A percentile compares a stretch with the other conserved stretches of the same genome.
phyloP scores from a whole-genome alignment of 2,797 vertebrate species.

The Tapera naevia region DNA sequence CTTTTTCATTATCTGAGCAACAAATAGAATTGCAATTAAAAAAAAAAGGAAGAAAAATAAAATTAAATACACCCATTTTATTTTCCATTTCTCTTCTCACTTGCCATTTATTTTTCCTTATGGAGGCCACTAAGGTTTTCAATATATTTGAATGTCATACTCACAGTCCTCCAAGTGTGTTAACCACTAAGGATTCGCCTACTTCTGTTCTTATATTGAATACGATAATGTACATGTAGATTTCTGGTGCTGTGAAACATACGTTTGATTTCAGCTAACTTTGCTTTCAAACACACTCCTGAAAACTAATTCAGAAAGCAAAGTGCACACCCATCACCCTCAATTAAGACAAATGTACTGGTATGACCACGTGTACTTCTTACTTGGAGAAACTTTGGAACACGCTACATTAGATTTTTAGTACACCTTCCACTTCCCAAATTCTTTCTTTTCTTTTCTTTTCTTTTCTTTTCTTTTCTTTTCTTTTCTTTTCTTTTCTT shows the following conservation, averaged over 20 bases:
- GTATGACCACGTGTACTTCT: not conserved
- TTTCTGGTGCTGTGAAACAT: not conserved
- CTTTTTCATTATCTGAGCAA: conserved; percentile 6
- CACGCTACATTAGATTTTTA: not conserved
- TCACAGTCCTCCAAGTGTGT: not conserved
- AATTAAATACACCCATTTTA: conserved; percentile 23
- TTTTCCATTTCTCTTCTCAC: conserved; percentile 18
- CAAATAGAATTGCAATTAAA: conserved; percentile 23
- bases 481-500: not conserved
- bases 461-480: not conserved
- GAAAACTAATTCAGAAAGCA: not conserved
- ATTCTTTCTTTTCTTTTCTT: not conserved
- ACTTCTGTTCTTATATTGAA: not conserved
- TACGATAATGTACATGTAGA: not conserved
- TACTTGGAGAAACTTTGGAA: not conserved
- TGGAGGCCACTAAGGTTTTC: not conserved
- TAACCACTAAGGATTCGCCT: conserved; percentile 1
- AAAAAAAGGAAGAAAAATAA: not conserved
- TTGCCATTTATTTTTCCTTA: conserved; percentile 23
- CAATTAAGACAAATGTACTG: not conserved
- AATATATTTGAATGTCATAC: not conserved
- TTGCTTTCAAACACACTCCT: not conserved
- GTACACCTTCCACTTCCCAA: not conserved
- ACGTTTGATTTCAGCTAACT: not conserved
- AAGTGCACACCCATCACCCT: not conserved